These are phyloP conservation scores for Clarias pachynema DNA, from an alignment of 2,797 vertebrate genomes.

Conservation along the genomic window DNA sequence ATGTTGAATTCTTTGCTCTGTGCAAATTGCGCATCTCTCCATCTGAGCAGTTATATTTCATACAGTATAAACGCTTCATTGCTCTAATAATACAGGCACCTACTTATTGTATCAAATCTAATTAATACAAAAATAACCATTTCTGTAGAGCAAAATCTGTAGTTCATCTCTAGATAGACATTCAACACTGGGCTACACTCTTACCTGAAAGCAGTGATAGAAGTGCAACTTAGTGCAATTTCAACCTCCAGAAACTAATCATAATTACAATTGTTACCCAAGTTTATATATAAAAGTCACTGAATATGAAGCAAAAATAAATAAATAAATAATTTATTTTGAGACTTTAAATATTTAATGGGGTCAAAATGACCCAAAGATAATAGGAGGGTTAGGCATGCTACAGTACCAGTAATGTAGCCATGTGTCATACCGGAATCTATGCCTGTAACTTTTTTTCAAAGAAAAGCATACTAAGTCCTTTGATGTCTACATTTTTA, in stretches of 20 bases:
- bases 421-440: not conserved
- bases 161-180: not conserved
- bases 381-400: no score
- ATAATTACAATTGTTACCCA: no score
- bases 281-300: no score
- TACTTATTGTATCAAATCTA: not conserved
- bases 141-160: not conserved
- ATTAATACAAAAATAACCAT: not conserved
- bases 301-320: no score
- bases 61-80: not conserved
- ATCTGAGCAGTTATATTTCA: not conserved
- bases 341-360: no score
- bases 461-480: not conserved
- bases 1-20: not conserved
- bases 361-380: no score
- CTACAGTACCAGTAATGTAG: not conserved
- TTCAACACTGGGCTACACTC: not conserved
- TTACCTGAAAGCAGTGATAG: not conserved
- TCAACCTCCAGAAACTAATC: no score
- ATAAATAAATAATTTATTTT: no score
- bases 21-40: not conserved
- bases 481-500: not conserved
- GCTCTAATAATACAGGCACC: not conserved
- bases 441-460: not conserved
- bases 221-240: no score